Evolutionary conservation across 2,113 vertebrate genomes (phyloP).

Genomic region (Acanthisitta chloris): DNA sequence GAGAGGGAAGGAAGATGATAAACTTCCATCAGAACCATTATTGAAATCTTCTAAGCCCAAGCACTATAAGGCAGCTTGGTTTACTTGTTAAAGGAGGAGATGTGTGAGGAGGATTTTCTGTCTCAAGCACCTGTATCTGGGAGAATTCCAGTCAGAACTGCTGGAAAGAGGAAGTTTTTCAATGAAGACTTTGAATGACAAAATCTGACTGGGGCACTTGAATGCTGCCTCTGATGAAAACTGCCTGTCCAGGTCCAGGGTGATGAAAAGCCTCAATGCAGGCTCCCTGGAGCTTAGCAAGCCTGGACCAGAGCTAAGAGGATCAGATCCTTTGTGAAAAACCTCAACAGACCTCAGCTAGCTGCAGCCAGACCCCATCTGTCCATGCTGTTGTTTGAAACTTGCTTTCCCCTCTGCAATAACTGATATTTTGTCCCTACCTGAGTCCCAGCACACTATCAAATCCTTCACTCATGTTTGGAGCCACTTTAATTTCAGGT

Average conservation of each 20-base stretch:
- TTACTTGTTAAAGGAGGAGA: background rate
- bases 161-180: background rate
- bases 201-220: fast-evolving
- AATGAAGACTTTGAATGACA: background rate
- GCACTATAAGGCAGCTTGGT: background rate
- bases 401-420: background rate
- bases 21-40: background rate
- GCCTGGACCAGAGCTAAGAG: background rate
- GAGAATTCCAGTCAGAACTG: background rate
- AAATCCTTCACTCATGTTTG: background rate
- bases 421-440: background rate
- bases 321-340: background rate
- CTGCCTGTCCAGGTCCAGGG: background rate
- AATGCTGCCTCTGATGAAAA: background rate
- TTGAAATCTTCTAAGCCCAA: background rate
- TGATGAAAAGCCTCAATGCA: background rate
- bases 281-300: background rate
- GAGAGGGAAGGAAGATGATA: background rate
- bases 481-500: background rate
- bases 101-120: fast-evolving
- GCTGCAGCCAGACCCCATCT: background rate
- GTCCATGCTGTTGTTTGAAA: background rate
- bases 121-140: background rate
- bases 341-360: background rate
- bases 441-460: background rate